Conservation (phyloP, 2,113 vertebrate species). For the Merops nubicus region DNA sequence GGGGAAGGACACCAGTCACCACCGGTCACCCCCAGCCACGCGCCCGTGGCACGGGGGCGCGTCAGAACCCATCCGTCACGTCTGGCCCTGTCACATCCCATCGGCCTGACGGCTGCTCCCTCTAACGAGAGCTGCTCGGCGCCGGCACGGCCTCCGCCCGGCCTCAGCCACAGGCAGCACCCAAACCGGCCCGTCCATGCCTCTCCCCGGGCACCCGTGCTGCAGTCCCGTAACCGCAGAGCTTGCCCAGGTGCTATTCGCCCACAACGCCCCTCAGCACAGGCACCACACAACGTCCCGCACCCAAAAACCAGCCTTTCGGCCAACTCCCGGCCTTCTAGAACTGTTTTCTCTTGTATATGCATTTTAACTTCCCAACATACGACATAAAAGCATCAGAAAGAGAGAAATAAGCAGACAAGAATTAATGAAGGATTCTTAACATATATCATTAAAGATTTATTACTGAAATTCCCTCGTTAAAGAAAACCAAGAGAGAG, state of each 20-base stretch:
- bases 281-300: background rate
- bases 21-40: conserved; percentile 91
- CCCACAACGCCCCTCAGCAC: conserved; percentile 41
- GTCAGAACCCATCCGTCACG: conserved; percentile 95
- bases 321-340: background rate
- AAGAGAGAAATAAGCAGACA: conserved; percentile 86
- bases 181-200: background rate
- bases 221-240: background rate
- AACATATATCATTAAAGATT: conserved; percentile 98
- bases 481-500: conserved; percentile 80
- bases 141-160: conserved; percentile 40
- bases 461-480: conserved; percentile 92
- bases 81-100: conserved; percentile 90
- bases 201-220: background rate
- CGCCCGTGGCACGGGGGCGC: conserved; percentile 87
- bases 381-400: conserved; percentile 43
- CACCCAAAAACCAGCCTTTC: conserved; percentile 68
- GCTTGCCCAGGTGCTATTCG: conserved; percentile 25
- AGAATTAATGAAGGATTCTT: conserved; percentile 92
- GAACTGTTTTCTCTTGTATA: background rate
- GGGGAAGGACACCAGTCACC: conserved; percentile 90
- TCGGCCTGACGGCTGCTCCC: conserved; percentile 81
- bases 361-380: conserved; percentile 45
- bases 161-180: background rate
- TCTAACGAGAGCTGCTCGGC: conserved; percentile 74